A percentile compares a stretch with the other conserved stretches of the same genome.
These are phyloP conservation scores for Allochrocebus solatus DNA, from an alignment of 2,797 vertebrate species.

Conservation along the genomic window DNA sequence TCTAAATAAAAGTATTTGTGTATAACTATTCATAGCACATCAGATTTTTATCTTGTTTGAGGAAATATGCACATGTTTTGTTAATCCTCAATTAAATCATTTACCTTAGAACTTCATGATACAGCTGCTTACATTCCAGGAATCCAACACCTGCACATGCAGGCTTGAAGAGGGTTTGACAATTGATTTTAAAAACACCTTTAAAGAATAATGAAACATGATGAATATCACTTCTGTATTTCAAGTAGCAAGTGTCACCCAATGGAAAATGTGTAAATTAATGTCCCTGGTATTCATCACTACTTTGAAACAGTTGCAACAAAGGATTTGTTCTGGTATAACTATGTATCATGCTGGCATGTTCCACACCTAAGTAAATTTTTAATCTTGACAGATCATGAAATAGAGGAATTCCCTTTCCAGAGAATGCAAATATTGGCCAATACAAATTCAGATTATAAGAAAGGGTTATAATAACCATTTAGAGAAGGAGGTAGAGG, in stretches of 20 bases:
- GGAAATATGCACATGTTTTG: constrained; percentile 45
- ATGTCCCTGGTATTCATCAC: constrained; percentile 48
- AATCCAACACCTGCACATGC: background rate
- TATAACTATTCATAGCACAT: background rate
- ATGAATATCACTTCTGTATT: constrained; percentile 55
- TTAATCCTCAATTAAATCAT: constrained; percentile 71
- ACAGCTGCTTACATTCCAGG: constrained; percentile 43
- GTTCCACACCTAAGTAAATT: background rate
- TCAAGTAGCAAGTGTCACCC: constrained; percentile 59
- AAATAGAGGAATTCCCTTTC: background rate
- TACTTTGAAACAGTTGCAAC: constrained; percentile 63
- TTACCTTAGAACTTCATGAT: constrained; percentile 54
- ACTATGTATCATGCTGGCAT: constrained; percentile 32
- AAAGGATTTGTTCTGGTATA: constrained; percentile 36
- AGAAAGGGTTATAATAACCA: background rate
- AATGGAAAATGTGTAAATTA: constrained; percentile 63
- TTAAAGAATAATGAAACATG: constrained; percentile 31
- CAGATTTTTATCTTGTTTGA: constrained; percentile 5
- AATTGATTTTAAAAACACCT: constrained; percentile 72
- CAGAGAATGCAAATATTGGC: background rate
- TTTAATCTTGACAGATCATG: background rate
- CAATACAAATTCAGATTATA: background rate
- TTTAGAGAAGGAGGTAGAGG: background rate
- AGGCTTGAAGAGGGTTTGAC: constrained; percentile 29
- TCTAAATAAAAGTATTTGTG: background rate